Base-by-base conservation (phyloP, 2,888 invertebrate species). In the Agrypnus murinus region DNA sequence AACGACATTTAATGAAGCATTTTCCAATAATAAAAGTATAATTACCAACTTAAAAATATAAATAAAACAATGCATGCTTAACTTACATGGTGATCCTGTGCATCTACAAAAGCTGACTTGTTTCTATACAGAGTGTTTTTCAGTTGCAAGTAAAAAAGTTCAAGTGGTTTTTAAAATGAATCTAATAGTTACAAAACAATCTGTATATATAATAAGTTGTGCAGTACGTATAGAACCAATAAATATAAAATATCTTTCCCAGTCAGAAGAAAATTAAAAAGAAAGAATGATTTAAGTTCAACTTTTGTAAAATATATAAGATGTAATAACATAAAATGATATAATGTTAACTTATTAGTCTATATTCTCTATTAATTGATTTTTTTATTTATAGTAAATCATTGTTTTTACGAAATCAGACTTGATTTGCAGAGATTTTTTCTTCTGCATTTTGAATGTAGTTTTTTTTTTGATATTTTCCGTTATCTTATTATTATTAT, bases 41-140 rank as follows among this genome's bases (percentile, higher is more conserved):
- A 64, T 32, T 31, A 53, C 9, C 25, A 63, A 55, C 31, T 53
- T 31, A 43, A 17, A 45, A 65, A 55, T 43, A 40, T 15, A 59
- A 25, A 59, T 32, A 48, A 59, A 43, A 65, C 5, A 25, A 25
- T 38, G 36, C 67, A 67, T 67, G 67, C 67, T 19, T 14, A 50
- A 67, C 67, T 67, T 67, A 67, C 67, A n/a, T n/a, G n/a, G 60
- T 67, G 50, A 34, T 32, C 36, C 31, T 14, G 60, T 45, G 60
- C 43, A 31, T 31, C 19, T 46, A 60, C 19, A 60, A 59, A 62
- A 63, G 50, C 62, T n/a, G 34, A 48, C 9, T 12, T 53, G 31
- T 14, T 19, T 55, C 1, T 19, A 63, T 63, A 50, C 36, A 63
- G 50, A 63, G 38, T 19, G 34, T 50, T 36, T 36, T n/a, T 1